A percentile compares a stretch with the other conserved stretches of the same genome.
These are phyloP conservation scores for Aphis gossypii DNA, from an alignment of 1,140 invertebrate species.

Conservation along the genomic window DNA sequence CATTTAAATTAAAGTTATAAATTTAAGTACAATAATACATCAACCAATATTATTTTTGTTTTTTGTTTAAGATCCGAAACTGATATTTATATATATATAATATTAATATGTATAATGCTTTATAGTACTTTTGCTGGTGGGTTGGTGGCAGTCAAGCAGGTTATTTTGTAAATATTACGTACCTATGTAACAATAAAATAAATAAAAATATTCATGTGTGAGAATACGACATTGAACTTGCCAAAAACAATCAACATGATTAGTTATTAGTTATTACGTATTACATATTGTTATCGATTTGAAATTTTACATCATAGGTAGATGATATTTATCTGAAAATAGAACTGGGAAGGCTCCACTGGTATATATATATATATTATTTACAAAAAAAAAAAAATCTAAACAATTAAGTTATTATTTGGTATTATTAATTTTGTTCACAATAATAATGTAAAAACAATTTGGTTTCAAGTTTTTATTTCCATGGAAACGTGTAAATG, in stretches of 20 bases:
- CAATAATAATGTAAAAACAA: background rate
- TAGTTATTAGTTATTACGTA: no score
- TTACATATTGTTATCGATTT: background rate
- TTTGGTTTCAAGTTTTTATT: background rate
- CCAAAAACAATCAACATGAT: constrained; percentile 35
- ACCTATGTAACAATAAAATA: background rate
- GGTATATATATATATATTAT: background rate
- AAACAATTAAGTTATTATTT: background rate
- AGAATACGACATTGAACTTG: constrained; percentile 45
- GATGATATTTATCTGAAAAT: background rate
- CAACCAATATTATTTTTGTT: background rate
- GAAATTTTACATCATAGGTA: background rate
- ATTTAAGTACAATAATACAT: background rate
- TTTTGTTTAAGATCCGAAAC: background rate
- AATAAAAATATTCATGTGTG: constrained; percentile 23
- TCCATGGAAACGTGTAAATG: background rate
- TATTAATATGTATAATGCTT: background rate
- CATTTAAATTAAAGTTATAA: background rate
- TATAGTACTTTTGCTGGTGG: background rate
- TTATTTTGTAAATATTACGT: constrained; percentile 47
- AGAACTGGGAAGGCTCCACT: background rate
- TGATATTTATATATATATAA: background rate
- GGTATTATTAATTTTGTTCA: background rate
- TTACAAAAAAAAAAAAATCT: background rate
- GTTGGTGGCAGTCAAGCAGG: constrained; percentile 45